These are phyloP conservation scores for Ptychoptera contaminata DNA, from an alignment of 2,888 invertebrate species.

Conservation along the genomic window DNA sequence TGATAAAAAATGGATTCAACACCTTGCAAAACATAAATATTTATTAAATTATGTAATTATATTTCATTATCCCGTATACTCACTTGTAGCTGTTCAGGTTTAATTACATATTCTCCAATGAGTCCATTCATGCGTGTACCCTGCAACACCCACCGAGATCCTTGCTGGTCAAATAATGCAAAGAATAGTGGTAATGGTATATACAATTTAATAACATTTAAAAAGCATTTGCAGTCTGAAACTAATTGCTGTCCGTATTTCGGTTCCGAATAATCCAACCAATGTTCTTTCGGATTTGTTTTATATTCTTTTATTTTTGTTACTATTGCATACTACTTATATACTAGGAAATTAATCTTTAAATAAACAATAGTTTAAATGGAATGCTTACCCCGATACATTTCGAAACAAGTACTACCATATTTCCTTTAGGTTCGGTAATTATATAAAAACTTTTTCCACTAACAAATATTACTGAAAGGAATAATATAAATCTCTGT, in stretches of 20 bases:
- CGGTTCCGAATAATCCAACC: conserved; percentile 75
- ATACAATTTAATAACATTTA: conserved; percentile 63
- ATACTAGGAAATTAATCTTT: not conserved
- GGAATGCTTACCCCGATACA: conserved; percentile 44
- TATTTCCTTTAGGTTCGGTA: conserved; percentile 50
- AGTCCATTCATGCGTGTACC: conserved; percentile 76
- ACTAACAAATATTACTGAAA: conserved; percentile 53
- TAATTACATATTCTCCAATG: conserved; percentile 57
- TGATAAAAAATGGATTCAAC: conserved; percentile 70
- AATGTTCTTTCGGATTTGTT: conserved; percentile 47
- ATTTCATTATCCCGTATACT: too few species aligned
- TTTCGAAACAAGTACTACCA: conserved; percentile 45
- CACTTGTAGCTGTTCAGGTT: conserved; percentile 93
- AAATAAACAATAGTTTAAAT: not conserved
- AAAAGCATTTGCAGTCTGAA: conserved; percentile 56
- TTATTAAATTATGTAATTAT: too few species aligned
- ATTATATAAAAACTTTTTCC: conserved; percentile 48
- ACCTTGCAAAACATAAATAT: too few species aligned
- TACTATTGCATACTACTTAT: conserved; percentile 31
- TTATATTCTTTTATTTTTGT: conserved; percentile 26
- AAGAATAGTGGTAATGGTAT: conserved; percentile 83
- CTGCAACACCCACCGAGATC: conserved; percentile 84
- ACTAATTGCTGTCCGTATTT: conserved; percentile 53
- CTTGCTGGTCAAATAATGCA: conserved; percentile 89
- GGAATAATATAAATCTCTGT: conserved; percentile 12